Evolutionary conservation across 2,113 vertebrate species (phyloP).

Genomic region (Myodes glareolus): DNA sequence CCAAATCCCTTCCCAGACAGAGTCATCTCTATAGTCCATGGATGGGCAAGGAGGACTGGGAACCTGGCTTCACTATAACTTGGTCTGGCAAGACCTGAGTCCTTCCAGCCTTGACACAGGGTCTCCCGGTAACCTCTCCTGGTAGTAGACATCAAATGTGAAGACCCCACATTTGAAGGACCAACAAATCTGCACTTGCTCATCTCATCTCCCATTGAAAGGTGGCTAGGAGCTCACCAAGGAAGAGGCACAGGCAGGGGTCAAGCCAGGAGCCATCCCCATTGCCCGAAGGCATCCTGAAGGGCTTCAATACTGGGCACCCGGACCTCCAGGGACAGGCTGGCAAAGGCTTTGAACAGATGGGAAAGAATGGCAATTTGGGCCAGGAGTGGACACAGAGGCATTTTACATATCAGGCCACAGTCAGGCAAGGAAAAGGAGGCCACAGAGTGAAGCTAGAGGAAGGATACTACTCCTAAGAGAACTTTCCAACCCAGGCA

Average conservation of each 20-base stretch:
- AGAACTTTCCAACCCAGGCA: neutral
- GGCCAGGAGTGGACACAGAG: neutral
- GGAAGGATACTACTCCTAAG: neutral
- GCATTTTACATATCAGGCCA: neutral
- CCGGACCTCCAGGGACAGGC: neutral
- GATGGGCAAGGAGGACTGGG: fast-evolving
- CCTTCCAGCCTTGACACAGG: neutral
- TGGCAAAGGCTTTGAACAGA: neutral
- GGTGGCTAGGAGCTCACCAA: too few relatives aligned
- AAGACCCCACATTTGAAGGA: neutral
- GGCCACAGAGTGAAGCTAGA: neutral
- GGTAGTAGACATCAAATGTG: neutral
- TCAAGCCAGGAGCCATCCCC: too few relatives aligned
- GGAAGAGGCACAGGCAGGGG: too few relatives aligned
- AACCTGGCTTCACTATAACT: neutral
- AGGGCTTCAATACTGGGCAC: neutral
- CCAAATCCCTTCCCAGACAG: neutral
- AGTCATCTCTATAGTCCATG: fast-evolving
- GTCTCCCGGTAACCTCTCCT: neutral
- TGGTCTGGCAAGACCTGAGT: neutral
- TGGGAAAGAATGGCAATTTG: neutral
- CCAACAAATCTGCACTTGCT: fast-evolving
- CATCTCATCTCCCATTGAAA: neutral
- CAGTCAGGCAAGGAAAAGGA: neutral
- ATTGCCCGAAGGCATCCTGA: neutral